Base-by-base conservation (phyloP, 2,888 invertebrate genomes). In the Ophioninae sp. region DNA sequence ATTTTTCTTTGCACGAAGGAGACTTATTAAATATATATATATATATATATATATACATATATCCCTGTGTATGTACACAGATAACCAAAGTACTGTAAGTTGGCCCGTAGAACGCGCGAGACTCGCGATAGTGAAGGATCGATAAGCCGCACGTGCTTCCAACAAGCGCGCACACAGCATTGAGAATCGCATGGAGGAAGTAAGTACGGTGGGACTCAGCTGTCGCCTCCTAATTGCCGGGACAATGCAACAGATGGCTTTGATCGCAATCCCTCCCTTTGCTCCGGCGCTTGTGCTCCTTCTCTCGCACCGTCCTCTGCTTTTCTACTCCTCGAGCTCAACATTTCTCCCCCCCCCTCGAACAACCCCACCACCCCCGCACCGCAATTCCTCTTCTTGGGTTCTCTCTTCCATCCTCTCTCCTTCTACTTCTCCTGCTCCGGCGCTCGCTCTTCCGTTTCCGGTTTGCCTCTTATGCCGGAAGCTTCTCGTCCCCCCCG, bases 191-290 rank as follows among this genome's bases (percentile, higher is more conserved):
- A n/a, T 91, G 91, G 78, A 89, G 90, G 89, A 91, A 91, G 91
- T 91, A 92, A 92, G 92, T 91, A 90, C 90, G 90, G 88, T 88
- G 91, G 89, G 90, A 91, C 92, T 92, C 92, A 92, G 92, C 92
- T 92, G 92, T 92, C 92, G 92, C 92, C 91, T 92, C 92, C 92
- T 92, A 92, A 92, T 92, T 92, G 92, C 92, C 91, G 91, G 92
- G 92, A 92, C 92, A 93, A 93, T 92, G 92, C 92, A 92, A 93
- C 92, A 92, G 92, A 93, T 93, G 92, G 92, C 91, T 92, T 93
- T 92, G 92, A 93, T 93, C 92, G 92, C 92, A 90, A 92, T 89
- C 87, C 91, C 91, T 88, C 85, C 88, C 87, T 79, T 74, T 81
- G 83, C 79, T 86, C 81, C 83, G 51, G 79, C 86, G 87, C 65